A percentile compares a stretch with the other conserved stretches of the same genome.
phyloP scores from a whole-genome alignment of 2,797 vertebrate genomes.

The Silurus lanzhouensis region DNA sequence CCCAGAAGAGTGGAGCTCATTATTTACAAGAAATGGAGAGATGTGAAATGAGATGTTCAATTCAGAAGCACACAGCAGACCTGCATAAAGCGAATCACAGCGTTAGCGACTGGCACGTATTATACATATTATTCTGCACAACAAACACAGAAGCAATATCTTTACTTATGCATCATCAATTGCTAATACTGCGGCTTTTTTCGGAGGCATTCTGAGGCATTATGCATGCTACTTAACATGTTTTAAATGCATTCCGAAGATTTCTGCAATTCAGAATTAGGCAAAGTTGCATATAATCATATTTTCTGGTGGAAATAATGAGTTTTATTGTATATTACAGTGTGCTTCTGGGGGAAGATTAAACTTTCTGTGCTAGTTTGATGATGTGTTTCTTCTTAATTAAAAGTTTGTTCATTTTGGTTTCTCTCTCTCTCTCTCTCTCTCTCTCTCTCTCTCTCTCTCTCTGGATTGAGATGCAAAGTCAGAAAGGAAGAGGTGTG shows the following conservation, averaged over 20 bases:
- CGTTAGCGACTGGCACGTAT: neutral
- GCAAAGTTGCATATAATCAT: neutral
- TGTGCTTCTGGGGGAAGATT: neutral
- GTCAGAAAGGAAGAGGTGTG: slow-evolving; percentile 50
- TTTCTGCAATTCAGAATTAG: neutral
- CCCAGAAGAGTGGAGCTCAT: no score
- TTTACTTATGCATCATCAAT: neutral
- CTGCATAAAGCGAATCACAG: neutral
- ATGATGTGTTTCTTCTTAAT: slow-evolving; percentile 34
- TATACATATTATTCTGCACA: neutral
- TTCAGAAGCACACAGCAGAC: neutral
- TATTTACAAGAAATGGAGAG: no score
- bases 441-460: slow-evolving; percentile 47
- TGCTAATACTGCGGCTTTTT: neutral
- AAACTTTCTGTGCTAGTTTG: slow-evolving; percentile 20
- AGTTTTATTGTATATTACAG: slow-evolving; percentile 2
- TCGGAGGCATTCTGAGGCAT: neutral
- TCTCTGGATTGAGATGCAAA: slow-evolving; percentile 49
- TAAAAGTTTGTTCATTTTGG: slow-evolving; percentile 44
- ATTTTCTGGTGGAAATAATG: neutral
- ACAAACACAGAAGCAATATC: no score
- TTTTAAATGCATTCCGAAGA: neutral
- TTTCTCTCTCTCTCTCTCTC: slow-evolving; percentile 24
- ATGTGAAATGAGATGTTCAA: no score
- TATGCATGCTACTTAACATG: neutral